phyloP scores from a whole-genome alignment of 2,113 vertebrate genomes.

The Cyphomyrus plagiostoma region DNA sequence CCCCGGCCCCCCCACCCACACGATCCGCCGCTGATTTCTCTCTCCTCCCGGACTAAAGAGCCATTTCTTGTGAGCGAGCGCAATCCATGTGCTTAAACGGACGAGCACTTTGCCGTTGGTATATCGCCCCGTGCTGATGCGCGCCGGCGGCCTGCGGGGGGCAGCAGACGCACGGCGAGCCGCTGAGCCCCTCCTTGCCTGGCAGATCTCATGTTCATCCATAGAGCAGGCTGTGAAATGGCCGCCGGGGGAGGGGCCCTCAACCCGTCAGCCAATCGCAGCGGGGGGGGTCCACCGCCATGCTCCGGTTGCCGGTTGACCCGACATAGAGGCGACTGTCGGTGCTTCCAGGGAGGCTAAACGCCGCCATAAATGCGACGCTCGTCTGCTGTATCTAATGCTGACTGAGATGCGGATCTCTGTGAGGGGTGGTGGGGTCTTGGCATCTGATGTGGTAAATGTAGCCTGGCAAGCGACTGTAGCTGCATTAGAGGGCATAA shows the following conservation, averaged over 20 bases:
- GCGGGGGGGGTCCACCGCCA: not conserved
- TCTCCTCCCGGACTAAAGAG: not conserved
- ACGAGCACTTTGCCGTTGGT: not conserved
- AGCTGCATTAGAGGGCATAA: not conserved
- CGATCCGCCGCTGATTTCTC: not conserved
- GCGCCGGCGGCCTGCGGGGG: slow-evolving; percentile 8
- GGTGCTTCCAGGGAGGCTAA: not conserved
- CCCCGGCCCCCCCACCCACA: not conserved
- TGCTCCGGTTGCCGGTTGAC: not conserved
- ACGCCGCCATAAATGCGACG: not conserved
- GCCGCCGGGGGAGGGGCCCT: slow-evolving; percentile 21
- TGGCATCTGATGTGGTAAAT: not conserved
- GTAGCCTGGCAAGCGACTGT: not conserved
- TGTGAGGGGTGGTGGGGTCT: not conserved
- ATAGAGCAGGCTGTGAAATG: slow-evolving; percentile 20
- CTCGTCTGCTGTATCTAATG: not conserved
- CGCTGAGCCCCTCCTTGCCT: slow-evolving; percentile 17
- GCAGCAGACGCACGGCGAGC: not conserved
- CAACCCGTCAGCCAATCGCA: not conserved
- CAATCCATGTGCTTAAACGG: not conserved
- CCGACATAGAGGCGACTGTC: not conserved
- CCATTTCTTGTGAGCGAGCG: not conserved
- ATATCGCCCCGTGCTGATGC: not conserved
- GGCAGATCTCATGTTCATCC: not conserved
- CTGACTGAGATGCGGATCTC: not conserved